Percentiles rank a stretch among this genome's conserved stretches.
Evolutionary conservation across 2,797 vertebrate species (phyloP).

Genomic region (Cossypha dichroa): DNA sequence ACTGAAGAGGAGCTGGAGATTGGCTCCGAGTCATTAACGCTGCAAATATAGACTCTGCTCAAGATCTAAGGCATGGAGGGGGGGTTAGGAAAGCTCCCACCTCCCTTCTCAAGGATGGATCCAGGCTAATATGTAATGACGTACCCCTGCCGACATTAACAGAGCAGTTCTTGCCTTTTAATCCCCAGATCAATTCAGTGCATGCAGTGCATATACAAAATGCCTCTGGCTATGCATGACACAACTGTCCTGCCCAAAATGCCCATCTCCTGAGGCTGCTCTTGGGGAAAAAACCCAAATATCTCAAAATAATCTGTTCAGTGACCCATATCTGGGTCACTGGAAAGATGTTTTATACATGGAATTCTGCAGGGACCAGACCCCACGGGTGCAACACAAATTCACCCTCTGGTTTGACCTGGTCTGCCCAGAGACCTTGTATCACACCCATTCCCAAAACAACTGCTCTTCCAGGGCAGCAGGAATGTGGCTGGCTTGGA

Average conservation of each 20-base stretch:
- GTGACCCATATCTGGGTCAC: rapidly evolving
- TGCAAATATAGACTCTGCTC: constrained; percentile 61
- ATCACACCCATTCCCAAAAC: neutral
- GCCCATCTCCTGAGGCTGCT: neutral
- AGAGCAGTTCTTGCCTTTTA: neutral
- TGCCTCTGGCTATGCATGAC: neutral
- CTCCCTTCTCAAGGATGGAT: neutral
- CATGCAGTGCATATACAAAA: rapidly evolving
- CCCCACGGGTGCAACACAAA: rapidly evolving
- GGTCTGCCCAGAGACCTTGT: neutral
- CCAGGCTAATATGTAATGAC: neutral
- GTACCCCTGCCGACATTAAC: rapidly evolving
- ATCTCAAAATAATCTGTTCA: neutral
- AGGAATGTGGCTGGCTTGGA: neutral
- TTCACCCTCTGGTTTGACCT: neutral
- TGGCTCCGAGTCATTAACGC: constrained; percentile 63
- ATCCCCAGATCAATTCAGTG: neutral
- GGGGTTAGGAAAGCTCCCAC: neutral
- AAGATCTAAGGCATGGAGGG: neutral
- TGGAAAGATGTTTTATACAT: neutral
- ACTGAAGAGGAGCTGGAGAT: constrained; percentile 61
- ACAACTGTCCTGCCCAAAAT: neutral
- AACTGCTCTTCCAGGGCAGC: rapidly evolving
- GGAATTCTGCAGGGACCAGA: neutral
- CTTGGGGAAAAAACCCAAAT: neutral